Evolutionary conservation across 2,888 invertebrate genomes (phyloP), one percentile per base, ranked within the genome.

Genomic region (Oxystoma pomonae): DNA sequence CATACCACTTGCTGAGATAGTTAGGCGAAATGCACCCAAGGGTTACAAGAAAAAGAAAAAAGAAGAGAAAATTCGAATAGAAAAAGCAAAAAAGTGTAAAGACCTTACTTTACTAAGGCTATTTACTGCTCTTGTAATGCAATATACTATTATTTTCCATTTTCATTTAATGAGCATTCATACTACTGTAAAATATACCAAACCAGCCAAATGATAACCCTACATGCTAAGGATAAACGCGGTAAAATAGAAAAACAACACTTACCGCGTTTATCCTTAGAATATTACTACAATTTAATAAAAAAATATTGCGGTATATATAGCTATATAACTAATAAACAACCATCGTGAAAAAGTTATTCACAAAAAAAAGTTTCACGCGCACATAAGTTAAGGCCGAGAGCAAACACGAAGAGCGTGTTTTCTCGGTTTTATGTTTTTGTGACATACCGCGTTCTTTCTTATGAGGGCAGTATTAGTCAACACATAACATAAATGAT

Each of bases 1-100:
- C 35, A 3, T 35, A 35, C 35, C 35, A 19, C 56, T 56, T 56
- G 16, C 56, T n/a, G 16, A 56, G 56, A 19, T 56, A 56, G 19
- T 56, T 56, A 19, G 19, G 19, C 35, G 5, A 7, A 35, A 35
- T 35, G 35, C 35, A 35, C 35, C 35, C 3, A 35, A 35, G 12
- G 35, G 35, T 12, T 35, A 35, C 12, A 35, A 12, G 35, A 35
- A 35, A 35, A 35, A 35, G 35, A 12, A 35, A 35, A 35, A 35
- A 35, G 35, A 35, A 12, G 12, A 35, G 35, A 12, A 35, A 35
- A 35, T 35, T 3, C 5, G 35, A 35, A 3, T 7, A 35, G 35
- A 35, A 35, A 35, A 35, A 12, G 35, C 35, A 35, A 7, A 35
- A 35, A 35, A 35, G 12, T 35, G n/a, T n/a, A n/a, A n/a, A n/a